Conservation (phyloP, 2,888 invertebrate species). For the Caenorhabditis angaria region DNA sequence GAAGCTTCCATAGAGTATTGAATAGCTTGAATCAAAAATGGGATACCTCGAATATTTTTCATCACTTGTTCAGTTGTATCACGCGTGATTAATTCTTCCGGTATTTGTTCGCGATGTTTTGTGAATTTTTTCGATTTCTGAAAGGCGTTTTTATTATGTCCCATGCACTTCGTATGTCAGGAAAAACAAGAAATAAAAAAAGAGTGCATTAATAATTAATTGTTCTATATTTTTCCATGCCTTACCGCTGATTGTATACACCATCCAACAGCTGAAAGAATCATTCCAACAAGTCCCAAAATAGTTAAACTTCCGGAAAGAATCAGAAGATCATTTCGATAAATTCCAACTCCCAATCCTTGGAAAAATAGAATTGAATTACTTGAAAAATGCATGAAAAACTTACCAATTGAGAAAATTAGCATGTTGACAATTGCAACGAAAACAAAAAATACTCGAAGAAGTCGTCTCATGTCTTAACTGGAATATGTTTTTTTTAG, state of each 20-base stretch:
- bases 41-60: slow-evolving; percentile 67
- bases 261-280: slow-evolving; percentile 53
- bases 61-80: slow-evolving; percentile 65
- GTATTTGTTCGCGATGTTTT: slow-evolving; percentile 39
- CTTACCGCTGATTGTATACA: slow-evolving; percentile 50
- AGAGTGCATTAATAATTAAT: not conserved
- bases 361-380: not conserved
- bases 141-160: slow-evolving; percentile 1
- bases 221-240: not conserved
- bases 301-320: slow-evolving; percentile 45
- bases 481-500: not conserved
- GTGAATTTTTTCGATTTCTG: slow-evolving; percentile 28
- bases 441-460: slow-evolving; percentile 36
- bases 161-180: not conserved
- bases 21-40: slow-evolving; percentile 69
- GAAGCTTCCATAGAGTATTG: slow-evolving; percentile 69
- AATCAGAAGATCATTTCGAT: slow-evolving; percentile 48
- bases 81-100: slow-evolving; percentile 51
- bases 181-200: not conserved
- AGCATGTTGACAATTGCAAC: slow-evolving; percentile 33
- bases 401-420: slow-evolving; percentile 42
- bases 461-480: slow-evolving; percentile 25
- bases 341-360: slow-evolving; percentile 51
- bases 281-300: slow-evolving; percentile 55
- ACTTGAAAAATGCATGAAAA: not conserved